Conservation (phyloP, 2,888 invertebrate genomes). For the Vesta saturnalis region DNA sequence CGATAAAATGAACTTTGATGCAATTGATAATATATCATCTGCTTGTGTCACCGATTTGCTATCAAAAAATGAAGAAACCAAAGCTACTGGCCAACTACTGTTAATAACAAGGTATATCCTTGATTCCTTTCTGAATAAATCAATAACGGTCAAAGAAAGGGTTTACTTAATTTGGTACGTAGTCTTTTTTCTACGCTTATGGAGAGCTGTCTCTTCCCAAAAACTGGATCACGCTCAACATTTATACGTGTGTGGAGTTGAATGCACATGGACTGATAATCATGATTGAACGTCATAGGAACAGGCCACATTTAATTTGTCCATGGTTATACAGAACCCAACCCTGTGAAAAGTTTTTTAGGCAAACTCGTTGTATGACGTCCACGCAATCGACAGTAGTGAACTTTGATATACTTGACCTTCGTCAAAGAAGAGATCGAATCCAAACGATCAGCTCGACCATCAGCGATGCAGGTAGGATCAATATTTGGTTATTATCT, state of each 20-base stretch:
- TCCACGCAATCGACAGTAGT: constrained; percentile 14
- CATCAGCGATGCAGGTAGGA: background rate
- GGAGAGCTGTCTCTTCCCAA: background rate
- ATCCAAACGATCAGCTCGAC: background rate
- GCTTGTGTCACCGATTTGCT: constrained; percentile 11
- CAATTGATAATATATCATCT: constrained; percentile 20
- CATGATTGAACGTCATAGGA: constrained; percentile 7
- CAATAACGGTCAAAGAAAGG: constrained; percentile 11
- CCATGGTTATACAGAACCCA: constrained; percentile 10
- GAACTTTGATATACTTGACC: background rate
- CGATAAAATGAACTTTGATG: constrained; percentile 33
- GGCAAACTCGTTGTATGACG: constrained; percentile 33
- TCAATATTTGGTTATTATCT: too few relatives aligned
- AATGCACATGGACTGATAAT: constrained; percentile 4
- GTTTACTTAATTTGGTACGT: constrained; percentile 10
- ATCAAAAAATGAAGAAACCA: background rate
- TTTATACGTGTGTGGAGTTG: background rate
- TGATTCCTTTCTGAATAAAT: constrained; percentile 22
- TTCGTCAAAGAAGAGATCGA: background rate
- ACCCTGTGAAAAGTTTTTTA: constrained; percentile 32
- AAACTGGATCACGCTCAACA: background rate
- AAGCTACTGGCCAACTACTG: constrained; percentile 14
- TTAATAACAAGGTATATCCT: constrained; percentile 16
- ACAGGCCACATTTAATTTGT: background rate
- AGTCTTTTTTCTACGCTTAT: background rate